Evolutionary conservation across 1,140 invertebrate species (phyloP).

Genomic region (Calosoma granatense): DNA sequence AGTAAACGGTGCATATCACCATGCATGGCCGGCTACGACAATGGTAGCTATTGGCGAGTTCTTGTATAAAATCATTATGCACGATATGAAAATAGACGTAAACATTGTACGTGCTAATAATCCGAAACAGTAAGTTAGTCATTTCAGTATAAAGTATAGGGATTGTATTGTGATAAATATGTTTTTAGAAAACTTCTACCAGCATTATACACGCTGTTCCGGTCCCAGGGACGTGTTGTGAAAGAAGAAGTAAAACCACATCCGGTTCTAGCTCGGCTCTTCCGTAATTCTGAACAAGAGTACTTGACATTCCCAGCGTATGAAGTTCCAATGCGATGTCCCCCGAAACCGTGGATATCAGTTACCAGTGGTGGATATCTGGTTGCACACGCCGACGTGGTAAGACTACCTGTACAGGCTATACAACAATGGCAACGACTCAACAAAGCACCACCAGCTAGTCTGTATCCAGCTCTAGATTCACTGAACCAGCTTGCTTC

Average conservation of each 20-base stretch:
- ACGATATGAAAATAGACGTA: constrained; percentile 72
- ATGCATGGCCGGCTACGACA: constrained; percentile 53
- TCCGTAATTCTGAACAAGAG: constrained; percentile 52
- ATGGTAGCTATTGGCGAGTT: constrained; percentile 63
- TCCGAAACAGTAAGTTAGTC: constrained; percentile 40
- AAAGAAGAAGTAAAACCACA: constrained; percentile 79
- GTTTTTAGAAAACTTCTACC: constrained; percentile 45
- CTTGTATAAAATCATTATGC: constrained; percentile 76
- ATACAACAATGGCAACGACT: constrained; percentile 52
- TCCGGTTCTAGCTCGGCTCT: constrained; percentile 57
- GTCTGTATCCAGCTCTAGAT: constrained; percentile 77
- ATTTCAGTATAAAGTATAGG: no score
- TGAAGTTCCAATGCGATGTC: constrained; percentile 63
- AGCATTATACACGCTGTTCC: constrained; percentile 74
- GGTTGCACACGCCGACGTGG: constrained; percentile 53
- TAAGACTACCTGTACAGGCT: constrained; percentile 43
- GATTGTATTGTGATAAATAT: neutral
- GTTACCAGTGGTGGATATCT: constrained; percentile 62
- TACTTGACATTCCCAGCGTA: constrained; percentile 58
- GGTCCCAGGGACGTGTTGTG: constrained; percentile 48
- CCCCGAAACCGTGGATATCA: constrained; percentile 72
- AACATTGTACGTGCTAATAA: constrained; percentile 48
- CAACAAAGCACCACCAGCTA: constrained; percentile 39
- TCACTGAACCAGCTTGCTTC: constrained; percentile 81
- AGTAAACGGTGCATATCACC: constrained; percentile 43